Evolutionary conservation across 2,888 invertebrate genomes (phyloP), one percentile per base, ranked within the genome.

Genomic region (Drosophila birchii): DNA sequence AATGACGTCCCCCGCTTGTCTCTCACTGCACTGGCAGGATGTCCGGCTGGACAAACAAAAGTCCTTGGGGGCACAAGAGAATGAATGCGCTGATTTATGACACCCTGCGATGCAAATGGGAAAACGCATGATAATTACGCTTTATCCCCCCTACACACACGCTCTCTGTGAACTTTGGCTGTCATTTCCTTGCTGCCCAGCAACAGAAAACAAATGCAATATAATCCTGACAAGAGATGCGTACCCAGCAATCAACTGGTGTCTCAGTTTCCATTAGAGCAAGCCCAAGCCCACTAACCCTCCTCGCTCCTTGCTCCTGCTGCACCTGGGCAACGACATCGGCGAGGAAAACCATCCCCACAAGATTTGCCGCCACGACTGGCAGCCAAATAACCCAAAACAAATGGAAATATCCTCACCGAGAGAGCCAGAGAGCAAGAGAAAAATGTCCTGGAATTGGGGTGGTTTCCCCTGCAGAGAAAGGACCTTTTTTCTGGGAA

Each of bases 231-330:
- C 18, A 29, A 2, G 47, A 47, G 29, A 47, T 47, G 47, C 29
- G n/a, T 79, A 76, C 71, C 78, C 76, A 69, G 80, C 89, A 90
- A 90, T 90, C 90, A 90, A 90, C 90, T 90, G 90, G 90, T 90
- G 90, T 90, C 90, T 90, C 86, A 79, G 80, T 88, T 88, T 80
- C 81, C 82, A 86, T 86, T 81, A 80, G 76, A 67, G 23, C n/a
- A 26, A 38, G 12, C 38, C 38, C 38, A 38, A 23, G 11, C 38
- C 12, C 23, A 38, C 38, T n/a, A n/a, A n/a, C 38, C 38, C 54
- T n/a, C 38, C 54, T n/a, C 38, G 38, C 38, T 38, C 36, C 78
- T 6, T 51, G 36, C 55, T 73, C 76, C 78, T 7, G 29, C n/a
- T 20, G 58, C 58, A 58, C 57, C 63, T 66, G 64, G 36, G 43